These are phyloP conservation scores for Circaetus gallicus DNA, from an alignment of 2,113 vertebrate species.

Conservation along the genomic window DNA sequence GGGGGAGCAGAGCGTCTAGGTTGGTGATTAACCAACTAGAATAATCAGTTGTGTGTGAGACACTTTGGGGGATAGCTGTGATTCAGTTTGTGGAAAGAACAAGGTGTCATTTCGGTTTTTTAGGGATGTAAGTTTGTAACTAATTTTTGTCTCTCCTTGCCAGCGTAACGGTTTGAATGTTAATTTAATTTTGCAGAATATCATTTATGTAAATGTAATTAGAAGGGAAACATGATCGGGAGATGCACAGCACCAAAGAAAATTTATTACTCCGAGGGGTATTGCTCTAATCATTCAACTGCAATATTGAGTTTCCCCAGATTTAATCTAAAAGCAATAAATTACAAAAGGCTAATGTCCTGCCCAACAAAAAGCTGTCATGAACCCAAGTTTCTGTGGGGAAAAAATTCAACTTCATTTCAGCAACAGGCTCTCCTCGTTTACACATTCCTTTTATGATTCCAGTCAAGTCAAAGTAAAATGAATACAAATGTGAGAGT, in stretches of 20 bases:
- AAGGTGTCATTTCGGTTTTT: slow-evolving; percentile 56
- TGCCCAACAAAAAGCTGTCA: slow-evolving; percentile 80
- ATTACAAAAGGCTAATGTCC: slow-evolving; percentile 88
- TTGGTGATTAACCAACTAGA: slow-evolving; percentile 54
- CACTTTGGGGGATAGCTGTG: slow-evolving; percentile 57
- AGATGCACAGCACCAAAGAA: slow-evolving; percentile 87
- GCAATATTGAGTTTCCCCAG: slow-evolving; percentile 95
- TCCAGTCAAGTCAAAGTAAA: slow-evolving; percentile 57
- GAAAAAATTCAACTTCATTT: slow-evolving; percentile 71
- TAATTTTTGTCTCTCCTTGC: slow-evolving; percentile 82
- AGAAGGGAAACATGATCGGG: slow-evolving; percentile 90
- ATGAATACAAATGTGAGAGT: slow-evolving; percentile 64
- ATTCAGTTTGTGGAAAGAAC: slow-evolving; percentile 64
- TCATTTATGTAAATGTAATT: slow-evolving; percentile 99
- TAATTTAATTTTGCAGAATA: slow-evolving; percentile 94
- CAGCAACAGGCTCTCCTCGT: slow-evolving; percentile 77
- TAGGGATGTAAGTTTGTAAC: slow-evolving; percentile 76
- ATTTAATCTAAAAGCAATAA: slow-evolving; percentile 98
- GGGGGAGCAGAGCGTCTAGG: slow-evolving; percentile 28
- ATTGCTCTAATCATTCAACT: slow-evolving; percentile 97
- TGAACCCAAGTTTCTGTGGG: slow-evolving; percentile 76
- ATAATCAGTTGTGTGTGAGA: slow-evolving; percentile 35
- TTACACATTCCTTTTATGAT: slow-evolving; percentile 71
- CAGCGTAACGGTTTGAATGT: slow-evolving; percentile 81
- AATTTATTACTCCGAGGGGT: slow-evolving; percentile 93